Conservation (phyloP, 2,113 vertebrate species). For the Zootoca vivipara region DNA sequence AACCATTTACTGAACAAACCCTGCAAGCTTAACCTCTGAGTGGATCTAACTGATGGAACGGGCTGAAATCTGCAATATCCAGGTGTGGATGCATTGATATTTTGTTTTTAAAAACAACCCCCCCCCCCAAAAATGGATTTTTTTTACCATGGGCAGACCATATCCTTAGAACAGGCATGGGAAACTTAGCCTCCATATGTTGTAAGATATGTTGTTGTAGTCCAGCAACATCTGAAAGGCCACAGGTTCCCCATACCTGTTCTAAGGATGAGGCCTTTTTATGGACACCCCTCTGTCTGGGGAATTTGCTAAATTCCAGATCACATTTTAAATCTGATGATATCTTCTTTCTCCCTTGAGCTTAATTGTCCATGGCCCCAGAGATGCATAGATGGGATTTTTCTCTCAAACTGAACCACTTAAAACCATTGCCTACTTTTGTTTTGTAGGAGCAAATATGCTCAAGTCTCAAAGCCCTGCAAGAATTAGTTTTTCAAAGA, state of each 20-base stretch:
- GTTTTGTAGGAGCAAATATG: neutral
- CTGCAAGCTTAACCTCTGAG: neutral
- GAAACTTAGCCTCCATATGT: too few relatives aligned
- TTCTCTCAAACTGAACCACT: neutral
- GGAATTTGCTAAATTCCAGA: neutral
- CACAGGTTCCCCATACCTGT: too few relatives aligned
- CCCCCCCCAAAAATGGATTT: neutral
- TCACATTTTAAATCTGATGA: neutral
- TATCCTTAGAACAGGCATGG: neutral
- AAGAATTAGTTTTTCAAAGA: neutral
- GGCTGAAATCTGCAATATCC: neutral
- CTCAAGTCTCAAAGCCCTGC: neutral
- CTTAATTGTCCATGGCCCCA: fast-evolving
- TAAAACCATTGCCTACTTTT: fast-evolving
- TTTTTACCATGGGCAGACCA: too few relatives aligned
- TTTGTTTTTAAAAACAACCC: neutral
- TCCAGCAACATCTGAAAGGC: too few relatives aligned
- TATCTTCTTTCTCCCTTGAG: neutral
- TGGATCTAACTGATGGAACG: neutral
- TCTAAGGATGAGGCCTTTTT: neutral
- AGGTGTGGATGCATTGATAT: neutral
- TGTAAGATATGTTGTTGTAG: too few relatives aligned
- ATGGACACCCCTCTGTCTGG: too few relatives aligned
- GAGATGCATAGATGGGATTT: fast-evolving
- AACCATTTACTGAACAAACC: neutral